Base-by-base conservation (phyloP, 1,140 invertebrate genomes). In the Ctenoplectra terminalis region DNA sequence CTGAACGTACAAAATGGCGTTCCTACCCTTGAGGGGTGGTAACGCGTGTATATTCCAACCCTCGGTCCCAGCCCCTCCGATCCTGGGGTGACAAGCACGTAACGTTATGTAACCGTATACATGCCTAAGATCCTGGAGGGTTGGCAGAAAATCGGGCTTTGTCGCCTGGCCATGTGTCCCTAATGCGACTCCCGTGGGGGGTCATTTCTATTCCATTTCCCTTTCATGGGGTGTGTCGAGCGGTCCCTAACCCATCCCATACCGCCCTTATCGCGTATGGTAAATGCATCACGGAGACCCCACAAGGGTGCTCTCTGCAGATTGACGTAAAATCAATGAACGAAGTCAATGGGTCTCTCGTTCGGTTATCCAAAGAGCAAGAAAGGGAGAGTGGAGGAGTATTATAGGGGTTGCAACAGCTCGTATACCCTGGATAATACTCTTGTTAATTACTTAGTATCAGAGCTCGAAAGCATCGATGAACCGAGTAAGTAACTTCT, bases 321-420 rank as follows among this genome's bases (percentile, higher is more conserved):
- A 94, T 93, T 94, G 93, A 93, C 93, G 92, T 93, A 93, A 94
- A 94, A 94, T 94, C 93, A 94, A 94, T 94, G 93, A 93, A 92
- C 89, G 84, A 92, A 94, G 93, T 94, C 93, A 94, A 94, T 94
- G 91, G 92, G 92, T 90, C 71, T 81, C 82, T 66, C 69, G 63
- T 63, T 74, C 82, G 82, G 56, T 87, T 85, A 85, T 76, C 74
- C 86, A 11, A 52, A 61, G 58, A 66, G 86, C 15, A 50, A 56
- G 40, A 31, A 78, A 73, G 58, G 60, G 48, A 58, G 80, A 43
- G 58, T 23, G 58, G 26, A 61, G 66, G 82, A 74, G 83, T 63
- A 82, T 84, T 87, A 74, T 83, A 82, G 70, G 83, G 67, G 77
- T 76, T 77, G 77, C 71, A 72, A 70, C 82, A 64, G 67, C 69